Percentiles rank a stretch among this genome's conserved stretches.
Evolutionary conservation across 2,888 invertebrate species (phyloP).

Genomic region (Vanessa cardui): DNA sequence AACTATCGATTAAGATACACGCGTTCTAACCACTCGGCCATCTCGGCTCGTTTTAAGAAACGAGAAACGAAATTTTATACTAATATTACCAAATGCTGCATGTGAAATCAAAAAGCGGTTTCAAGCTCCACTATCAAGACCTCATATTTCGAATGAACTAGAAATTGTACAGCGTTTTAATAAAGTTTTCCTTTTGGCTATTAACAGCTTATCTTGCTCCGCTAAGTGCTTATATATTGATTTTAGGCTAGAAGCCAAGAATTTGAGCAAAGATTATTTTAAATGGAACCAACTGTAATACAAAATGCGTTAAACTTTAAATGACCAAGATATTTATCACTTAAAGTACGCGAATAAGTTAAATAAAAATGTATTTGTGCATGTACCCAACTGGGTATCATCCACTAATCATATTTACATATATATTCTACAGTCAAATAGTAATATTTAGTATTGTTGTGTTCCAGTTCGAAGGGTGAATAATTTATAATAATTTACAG

Average conservation of each 20-base stretch:
- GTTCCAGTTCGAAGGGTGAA: too few relatives aligned
- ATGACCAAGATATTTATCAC: conserved; percentile 21
- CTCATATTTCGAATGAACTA: not conserved
- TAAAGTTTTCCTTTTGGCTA: conserved; percentile 28
- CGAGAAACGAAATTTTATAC: not conserved
- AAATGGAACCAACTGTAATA: conserved; percentile 28
- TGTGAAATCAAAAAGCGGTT: not conserved
- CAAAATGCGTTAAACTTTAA: conserved; percentile 21
- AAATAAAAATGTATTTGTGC: too few relatives aligned
- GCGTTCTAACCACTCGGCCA: too few relatives aligned
- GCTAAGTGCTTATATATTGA: conserved; percentile 26
- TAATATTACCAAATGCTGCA: not conserved
- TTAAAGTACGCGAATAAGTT: not conserved
- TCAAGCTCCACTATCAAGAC: not conserved
- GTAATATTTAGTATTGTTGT: too few relatives aligned
- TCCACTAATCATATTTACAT: too few relatives aligned
- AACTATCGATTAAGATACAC: too few relatives aligned
- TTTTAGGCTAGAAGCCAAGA: conserved; percentile 33
- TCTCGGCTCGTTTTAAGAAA: too few relatives aligned
- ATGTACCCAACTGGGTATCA: too few relatives aligned
- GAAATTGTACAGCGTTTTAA: conserved; percentile 25
- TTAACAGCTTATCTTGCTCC: conserved; percentile 14
- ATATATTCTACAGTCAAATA: too few relatives aligned
- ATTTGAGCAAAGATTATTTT: conserved; percentile 29
- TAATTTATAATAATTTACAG: too few relatives aligned